Evolutionary conservation across 37 sponge, comb jelly and placozoan species (phyloP).

Genomic region (Beroe ovata): DNA sequence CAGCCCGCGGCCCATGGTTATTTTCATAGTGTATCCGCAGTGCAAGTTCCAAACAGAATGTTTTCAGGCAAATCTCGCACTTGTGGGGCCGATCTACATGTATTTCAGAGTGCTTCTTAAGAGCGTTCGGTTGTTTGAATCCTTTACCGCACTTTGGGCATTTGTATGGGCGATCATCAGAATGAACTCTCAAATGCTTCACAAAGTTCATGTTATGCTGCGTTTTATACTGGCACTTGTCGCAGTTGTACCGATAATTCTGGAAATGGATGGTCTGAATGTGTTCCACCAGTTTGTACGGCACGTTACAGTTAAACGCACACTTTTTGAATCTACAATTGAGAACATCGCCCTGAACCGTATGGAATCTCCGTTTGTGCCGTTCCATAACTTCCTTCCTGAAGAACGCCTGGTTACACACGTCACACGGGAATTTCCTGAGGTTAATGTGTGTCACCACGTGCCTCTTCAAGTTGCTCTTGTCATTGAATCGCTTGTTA

Average conservation of each 20-base stretch:
- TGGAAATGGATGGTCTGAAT: constrained; percentile 56
- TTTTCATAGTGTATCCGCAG: constrained; percentile 54
- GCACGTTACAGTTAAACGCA: constrained; percentile 2
- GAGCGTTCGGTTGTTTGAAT: constrained; percentile 64
- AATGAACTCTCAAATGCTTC: constrained; percentile 43
- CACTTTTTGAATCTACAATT: constrained; percentile 49
- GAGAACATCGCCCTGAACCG: background rate
- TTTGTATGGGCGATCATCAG: constrained; percentile 19
- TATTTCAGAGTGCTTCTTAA: constrained; percentile 19
- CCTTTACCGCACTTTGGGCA: constrained; percentile 68
- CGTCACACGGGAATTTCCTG: constrained; percentile 39
- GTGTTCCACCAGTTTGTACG: constrained; percentile 55
- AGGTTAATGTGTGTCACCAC: constrained; percentile 28
- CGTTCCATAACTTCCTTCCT: constrained; percentile 31
- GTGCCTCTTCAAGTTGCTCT: constrained; percentile 52
- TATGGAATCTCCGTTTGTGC: constrained; percentile 34
- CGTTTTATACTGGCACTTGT: constrained; percentile 50
- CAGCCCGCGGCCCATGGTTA: constrained; percentile 55
- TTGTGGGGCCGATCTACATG: constrained; percentile 21
- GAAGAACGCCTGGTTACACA: constrained; percentile 24
- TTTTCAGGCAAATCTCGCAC: constrained; percentile 61
- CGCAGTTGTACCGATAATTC: constrained; percentile 55
- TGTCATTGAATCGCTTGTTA: constrained; percentile 56
- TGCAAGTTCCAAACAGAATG: constrained; percentile 35
- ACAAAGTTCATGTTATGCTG: constrained; percentile 49